These are phyloP conservation scores for Percopsis transmontana DNA, from an alignment of 2,113 vertebrate genomes.

Conservation along the genomic window DNA sequence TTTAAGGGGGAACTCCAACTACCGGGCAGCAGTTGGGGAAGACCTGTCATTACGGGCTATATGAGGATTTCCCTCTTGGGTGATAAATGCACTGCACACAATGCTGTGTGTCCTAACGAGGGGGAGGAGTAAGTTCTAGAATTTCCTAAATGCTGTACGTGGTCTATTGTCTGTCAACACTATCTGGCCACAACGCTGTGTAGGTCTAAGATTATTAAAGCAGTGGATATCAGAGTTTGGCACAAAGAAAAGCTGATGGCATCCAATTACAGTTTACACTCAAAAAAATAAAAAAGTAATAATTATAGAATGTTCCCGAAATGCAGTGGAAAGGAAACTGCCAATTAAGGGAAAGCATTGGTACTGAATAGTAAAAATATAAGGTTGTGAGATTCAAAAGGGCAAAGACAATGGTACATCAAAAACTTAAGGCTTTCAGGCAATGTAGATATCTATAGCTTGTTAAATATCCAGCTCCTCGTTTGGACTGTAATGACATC, in stretches of 20 bases:
- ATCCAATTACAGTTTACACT: neutral
- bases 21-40: conserved; percentile 52
- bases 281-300: no score
- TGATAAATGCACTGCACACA: conserved; percentile 24
- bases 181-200: no score
- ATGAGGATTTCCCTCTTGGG: conserved; percentile 46
- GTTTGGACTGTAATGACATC: conserved; percentile 42
- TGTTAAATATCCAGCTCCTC: conserved; percentile 27
- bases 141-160: no score
- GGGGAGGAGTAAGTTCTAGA: neutral
- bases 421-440: conserved; percentile 1
- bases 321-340: neutral
- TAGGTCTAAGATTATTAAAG: no score
- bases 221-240: neutral
- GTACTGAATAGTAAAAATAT: conserved; percentile 3
- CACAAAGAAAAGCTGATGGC: no score
- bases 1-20: conserved; percentile 42
- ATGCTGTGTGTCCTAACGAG: neutral
- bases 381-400: neutral
- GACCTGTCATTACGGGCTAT: conserved; percentile 59
- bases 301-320: neutral
- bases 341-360: neutral
- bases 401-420: conserved; percentile 3
- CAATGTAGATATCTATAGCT: conserved; percentile 23
- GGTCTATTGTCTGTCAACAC: no score